Evolutionary conservation across 2,113 vertebrate species (phyloP), one percentile per base, ranked within the genome.

Genomic region (Craseonycteris thonglongyai): DNA sequence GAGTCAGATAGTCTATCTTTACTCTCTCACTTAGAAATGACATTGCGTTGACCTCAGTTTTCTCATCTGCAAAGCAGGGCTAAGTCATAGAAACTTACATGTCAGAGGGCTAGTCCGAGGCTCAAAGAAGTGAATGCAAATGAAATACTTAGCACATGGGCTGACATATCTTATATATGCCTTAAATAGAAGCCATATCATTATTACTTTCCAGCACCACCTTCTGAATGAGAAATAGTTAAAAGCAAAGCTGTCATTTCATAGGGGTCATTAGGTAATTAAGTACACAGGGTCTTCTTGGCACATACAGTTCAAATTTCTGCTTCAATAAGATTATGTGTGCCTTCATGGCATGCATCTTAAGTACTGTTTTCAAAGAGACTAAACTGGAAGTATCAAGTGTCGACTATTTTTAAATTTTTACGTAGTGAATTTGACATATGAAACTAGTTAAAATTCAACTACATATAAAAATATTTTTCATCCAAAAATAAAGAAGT

Each of bases 361-460:
- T 49, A 89, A 33, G 4, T 10, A 28, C 51, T 65, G 11, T 33
- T 85, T 93, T 72, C 24, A 83, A 58, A 84, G 18, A 95, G 19
- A 79, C 14, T 65, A 65, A 78, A 63, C 24, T 49, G 33, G 1
- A 72, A 79, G 47, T 38, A 13, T 61, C 63, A 92, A 56, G 12
- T 63, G 19, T 42, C 63, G 49, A 35, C n/a, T 21, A 63, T 79
- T 72, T 94, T 56, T 24, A 30, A 42, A 42, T 14, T 51, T 59
- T 69, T 56, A 68, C 66, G 24, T 79, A 24, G 54, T 94, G 21
- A 66, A 92, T 69, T 78, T 94, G 63, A 84, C 38, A 66, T 51
- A 51, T 13, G 28, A 91, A 83, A 84, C 21, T 49, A 85, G 59
- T 58, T 93, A 89, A 85, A 90, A 63, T 89, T 81, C n/a, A 93